Evolutionary conservation across 2,888 invertebrate species (phyloP).

Genomic region (Adela reaumurella): DNA sequence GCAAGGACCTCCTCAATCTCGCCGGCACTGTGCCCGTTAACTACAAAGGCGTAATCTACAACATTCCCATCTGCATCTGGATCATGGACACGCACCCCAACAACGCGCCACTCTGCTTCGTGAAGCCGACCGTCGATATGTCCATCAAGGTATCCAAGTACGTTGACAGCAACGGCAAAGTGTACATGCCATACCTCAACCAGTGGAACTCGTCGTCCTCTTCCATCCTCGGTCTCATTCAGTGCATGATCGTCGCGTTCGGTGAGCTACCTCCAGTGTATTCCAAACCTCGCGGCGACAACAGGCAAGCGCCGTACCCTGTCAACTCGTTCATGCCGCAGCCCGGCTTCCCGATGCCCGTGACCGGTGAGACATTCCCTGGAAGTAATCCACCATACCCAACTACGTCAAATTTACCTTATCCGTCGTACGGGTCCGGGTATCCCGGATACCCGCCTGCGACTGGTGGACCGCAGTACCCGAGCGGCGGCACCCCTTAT

Average conservation of each 20-base stretch:
- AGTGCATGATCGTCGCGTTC: conserved; percentile 88
- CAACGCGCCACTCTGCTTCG: conserved; percentile 92
- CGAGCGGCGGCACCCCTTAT: conserved; percentile 26
- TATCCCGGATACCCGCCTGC: conserved; percentile 26
- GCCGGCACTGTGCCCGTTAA: conserved; percentile 91
- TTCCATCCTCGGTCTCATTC: conserved; percentile 83
- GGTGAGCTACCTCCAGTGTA: conserved; percentile 95
- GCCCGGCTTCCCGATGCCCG: conserved; percentile 34
- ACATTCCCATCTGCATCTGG: conserved; percentile 97
- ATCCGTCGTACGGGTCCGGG: conserved; percentile 47
- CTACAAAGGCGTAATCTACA: conserved; percentile 85
- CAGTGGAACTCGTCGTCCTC: conserved; percentile 86
- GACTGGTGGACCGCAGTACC: conserved; percentile 18
- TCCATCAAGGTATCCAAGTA: conserved; percentile 90
- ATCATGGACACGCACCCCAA: conserved; percentile 96
- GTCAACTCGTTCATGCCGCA: conserved; percentile 41
- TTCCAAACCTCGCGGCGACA: conserved; percentile 62
- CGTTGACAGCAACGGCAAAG: conserved; percentile 93
- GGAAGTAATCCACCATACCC: conserved; percentile 38
- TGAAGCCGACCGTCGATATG: conserved; percentile 94
- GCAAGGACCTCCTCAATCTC: conserved; percentile 77
- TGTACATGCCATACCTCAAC: conserved; percentile 94
- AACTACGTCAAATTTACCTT: conserved; percentile 41
- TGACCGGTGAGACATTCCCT: conserved; percentile 26
- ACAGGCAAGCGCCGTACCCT: conserved; percentile 59